Evolutionary conservation across 2,797 vertebrate genomes (phyloP).

Genomic region (Balearica regulorum): DNA sequence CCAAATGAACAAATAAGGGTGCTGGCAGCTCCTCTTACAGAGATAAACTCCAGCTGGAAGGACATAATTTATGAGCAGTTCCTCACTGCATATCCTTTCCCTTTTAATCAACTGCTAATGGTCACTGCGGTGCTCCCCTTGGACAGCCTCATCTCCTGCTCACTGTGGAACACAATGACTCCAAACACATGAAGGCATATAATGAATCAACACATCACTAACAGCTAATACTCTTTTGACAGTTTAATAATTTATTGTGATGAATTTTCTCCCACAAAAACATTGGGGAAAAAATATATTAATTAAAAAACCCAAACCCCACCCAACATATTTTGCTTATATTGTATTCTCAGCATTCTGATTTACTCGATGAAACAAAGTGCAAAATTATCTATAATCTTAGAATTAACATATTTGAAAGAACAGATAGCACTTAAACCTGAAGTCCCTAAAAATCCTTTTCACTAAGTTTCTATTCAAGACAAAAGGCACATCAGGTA

Average conservation of each 20-base stretch:
- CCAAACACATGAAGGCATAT: not conserved
- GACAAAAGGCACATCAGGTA: not conserved
- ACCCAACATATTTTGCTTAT: not conserved
- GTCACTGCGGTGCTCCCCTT: not conserved
- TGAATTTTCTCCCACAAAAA: slow-evolving; percentile 36
- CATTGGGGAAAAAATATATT: not conserved
- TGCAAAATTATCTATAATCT: not conserved
- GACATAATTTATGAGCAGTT: slow-evolving; percentile 34
- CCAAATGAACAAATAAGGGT: not conserved
- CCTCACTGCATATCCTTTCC: slow-evolving; percentile 9
- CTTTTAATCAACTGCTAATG: slow-evolving; percentile 42
- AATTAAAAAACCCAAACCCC: not conserved
- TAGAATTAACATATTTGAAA: not conserved
- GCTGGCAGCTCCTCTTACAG: not conserved
- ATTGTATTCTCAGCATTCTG: not conserved
- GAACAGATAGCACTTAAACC: not conserved
- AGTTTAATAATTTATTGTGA: slow-evolving; percentile 45
- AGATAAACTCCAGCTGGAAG: slow-evolving; percentile 30
- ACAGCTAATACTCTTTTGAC: slow-evolving; percentile 49
- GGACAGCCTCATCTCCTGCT: slow-evolving; percentile 23
- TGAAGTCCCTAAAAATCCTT: not conserved
- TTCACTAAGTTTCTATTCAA: not conserved
- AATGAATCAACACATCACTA: slow-evolving; percentile 35
- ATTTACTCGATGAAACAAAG: not conserved
- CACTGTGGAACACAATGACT: not conserved